Evolutionary conservation across 2,888 invertebrate species (phyloP).

Genomic region (Lutraria lutraria): DNA sequence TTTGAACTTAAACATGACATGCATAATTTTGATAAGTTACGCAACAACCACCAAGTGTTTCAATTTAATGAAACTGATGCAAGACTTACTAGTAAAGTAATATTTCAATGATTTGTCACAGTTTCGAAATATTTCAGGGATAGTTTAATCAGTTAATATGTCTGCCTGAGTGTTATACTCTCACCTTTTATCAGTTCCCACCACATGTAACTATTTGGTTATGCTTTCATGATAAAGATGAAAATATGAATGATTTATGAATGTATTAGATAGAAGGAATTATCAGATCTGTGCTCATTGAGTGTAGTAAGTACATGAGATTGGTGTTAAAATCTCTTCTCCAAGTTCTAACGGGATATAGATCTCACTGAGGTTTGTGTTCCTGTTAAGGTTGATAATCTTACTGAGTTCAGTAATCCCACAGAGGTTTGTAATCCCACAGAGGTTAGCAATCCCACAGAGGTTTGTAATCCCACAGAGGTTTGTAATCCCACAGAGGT

Average conservation of each 20-base stretch:
- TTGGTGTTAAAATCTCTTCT: background rate
- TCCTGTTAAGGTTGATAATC: no score
- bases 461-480: no score
- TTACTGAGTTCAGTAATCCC: no score
- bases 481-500: no score
- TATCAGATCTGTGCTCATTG: background rate
- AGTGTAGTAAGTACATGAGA: background rate
- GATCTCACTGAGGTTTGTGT: no score
- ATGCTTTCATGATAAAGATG: background rate
- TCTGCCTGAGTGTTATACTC: background rate
- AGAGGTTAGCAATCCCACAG: no score
- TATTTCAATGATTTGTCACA: background rate
- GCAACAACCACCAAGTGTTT: no score
- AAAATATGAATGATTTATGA: constrained; percentile 19
- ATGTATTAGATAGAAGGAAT: background rate
- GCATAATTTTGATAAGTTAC: no score
- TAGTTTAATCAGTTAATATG: constrained; percentile 13
- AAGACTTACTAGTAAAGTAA: no score
- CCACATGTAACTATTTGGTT: background rate
- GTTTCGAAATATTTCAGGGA: background rate
- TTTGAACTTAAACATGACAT: no score
- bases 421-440: no score
- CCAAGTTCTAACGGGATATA: background rate
- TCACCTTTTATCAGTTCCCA: constrained; percentile 9
- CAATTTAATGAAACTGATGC: no score